phyloP scores from a whole-genome alignment of 2,888 invertebrate genomes.

The Sicus ferrugineus region DNA sequence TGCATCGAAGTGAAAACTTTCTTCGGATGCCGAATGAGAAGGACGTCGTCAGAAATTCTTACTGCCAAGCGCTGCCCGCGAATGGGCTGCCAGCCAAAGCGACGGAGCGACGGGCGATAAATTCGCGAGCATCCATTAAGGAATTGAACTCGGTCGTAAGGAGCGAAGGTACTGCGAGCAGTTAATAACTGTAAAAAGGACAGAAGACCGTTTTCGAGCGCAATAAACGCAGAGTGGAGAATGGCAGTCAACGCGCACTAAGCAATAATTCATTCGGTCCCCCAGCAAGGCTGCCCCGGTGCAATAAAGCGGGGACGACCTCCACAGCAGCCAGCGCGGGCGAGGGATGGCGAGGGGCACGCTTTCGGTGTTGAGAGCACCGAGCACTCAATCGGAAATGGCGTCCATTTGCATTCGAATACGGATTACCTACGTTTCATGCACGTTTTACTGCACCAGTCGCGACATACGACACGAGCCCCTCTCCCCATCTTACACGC shows the following conservation, averaged over 20 bases:
- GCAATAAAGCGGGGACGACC: background rate
- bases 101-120: background rate
- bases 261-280: constrained; percentile 26
- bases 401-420: constrained; percentile 37
- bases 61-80: background rate
- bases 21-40: background rate
- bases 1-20: background rate
- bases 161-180: constrained; percentile 1
- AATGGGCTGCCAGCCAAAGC: background rate
- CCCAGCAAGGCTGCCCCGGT: background rate
- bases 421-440: constrained; percentile 28
- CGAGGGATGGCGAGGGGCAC: background rate
- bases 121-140: constrained; percentile 20
- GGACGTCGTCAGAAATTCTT: background rate
- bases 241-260: constrained; percentile 13
- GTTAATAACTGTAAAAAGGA: constrained; percentile 29
- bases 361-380: constrained; percentile 13
- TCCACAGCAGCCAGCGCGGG: background rate
- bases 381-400: constrained; percentile 42
- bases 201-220: background rate
- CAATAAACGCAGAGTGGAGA: background rate
- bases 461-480: background rate
- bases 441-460: constrained; percentile 27
- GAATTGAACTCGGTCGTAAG: constrained; percentile 9
- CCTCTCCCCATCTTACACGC: background rate